Conservation (phyloP, 2,113 vertebrate species). For the Atlantisia rogersi region DNA sequence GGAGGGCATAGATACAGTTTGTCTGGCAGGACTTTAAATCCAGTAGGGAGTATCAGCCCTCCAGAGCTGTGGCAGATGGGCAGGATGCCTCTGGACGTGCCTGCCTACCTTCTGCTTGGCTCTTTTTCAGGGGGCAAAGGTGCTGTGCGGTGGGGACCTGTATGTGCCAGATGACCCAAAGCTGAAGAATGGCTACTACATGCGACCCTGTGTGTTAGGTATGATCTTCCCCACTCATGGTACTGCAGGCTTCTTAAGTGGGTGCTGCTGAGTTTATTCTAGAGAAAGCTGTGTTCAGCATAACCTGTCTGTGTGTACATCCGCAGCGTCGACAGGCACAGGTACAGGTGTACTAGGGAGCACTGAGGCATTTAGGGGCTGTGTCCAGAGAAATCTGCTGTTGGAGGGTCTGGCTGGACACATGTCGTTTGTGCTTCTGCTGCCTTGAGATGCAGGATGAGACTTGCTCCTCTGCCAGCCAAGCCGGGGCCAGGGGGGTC, state of each 20-base stretch:
- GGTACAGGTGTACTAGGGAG: not conserved
- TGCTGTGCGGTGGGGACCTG: conserved; percentile 89
- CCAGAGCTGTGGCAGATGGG: not conserved
- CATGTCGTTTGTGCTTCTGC: not conserved
- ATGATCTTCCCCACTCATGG: not conserved
- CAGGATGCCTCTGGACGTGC: not conserved
- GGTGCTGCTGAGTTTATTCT: not conserved
- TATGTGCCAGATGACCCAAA: conserved; percentile 85
- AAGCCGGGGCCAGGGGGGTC: rapidly evolving
- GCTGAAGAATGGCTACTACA: conserved; percentile 89
- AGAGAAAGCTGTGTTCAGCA: not conserved
- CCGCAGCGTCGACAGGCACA: rapidly evolving
- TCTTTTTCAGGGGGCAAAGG: conserved; percentile 84
- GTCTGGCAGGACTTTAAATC: not conserved
- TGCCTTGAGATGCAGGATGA: not conserved
- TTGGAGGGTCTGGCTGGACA: not conserved
- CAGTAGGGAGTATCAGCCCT: not conserved
- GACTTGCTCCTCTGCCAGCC: not conserved
- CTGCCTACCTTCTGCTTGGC: not conserved
- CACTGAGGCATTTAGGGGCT: not conserved
- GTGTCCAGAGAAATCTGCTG: not conserved
- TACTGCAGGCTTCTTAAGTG: rapidly evolving
- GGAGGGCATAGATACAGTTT: not conserved
- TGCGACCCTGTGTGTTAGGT: conserved; percentile 93
- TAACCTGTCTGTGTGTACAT: not conserved